These are phyloP conservation scores for Drosophila sp. DNA, from an alignment of 1,140 invertebrate species.

Conservation along the genomic window DNA sequence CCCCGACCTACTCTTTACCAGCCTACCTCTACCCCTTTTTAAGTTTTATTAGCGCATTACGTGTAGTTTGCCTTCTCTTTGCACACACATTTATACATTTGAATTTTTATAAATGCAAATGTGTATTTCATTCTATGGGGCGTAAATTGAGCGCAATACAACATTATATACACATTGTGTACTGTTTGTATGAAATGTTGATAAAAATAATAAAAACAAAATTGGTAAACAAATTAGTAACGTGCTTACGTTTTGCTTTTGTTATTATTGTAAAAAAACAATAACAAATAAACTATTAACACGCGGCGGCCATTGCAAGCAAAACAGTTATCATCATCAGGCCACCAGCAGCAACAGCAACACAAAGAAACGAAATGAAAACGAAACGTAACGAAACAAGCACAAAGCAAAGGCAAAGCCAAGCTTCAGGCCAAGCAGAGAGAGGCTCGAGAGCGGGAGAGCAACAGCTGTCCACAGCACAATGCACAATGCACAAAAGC, in stretches of 20 bases:
- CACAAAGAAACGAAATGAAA: constrained; percentile 3
- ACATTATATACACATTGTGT: constrained; percentile 30
- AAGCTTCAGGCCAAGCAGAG: constrained; percentile 10
- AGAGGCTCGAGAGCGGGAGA: constrained; percentile 8
- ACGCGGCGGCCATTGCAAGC: constrained; percentile 8
- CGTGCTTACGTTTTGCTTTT: constrained; percentile 3
- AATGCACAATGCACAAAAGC: constrained; percentile 21
- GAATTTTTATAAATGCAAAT: neutral
- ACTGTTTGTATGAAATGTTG: constrained; percentile 6
- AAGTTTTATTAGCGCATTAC: constrained; percentile 48
- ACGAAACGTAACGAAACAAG: constrained; percentile 22
- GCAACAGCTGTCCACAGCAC: constrained; percentile 17
- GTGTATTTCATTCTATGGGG: constrained; percentile 52
- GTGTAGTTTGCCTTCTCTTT: constrained; percentile 16
- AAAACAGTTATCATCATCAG: constrained; percentile 37
- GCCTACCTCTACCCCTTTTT: constrained; percentile 16
- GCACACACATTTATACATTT: neutral
- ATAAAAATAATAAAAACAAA: constrained; percentile 6
- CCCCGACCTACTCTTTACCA: constrained; percentile 1
- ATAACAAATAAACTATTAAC: constrained; percentile 14
- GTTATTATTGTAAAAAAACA: constrained; percentile 1
- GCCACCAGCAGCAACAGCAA: constrained; percentile 26
- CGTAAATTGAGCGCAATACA: constrained; percentile 74
- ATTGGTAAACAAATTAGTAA: constrained; percentile 45
- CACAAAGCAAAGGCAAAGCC: constrained; percentile 23